Evolutionary conservation across 2,797 vertebrate genomes (phyloP).

Genomic region (Numenius phaeopus): DNA sequence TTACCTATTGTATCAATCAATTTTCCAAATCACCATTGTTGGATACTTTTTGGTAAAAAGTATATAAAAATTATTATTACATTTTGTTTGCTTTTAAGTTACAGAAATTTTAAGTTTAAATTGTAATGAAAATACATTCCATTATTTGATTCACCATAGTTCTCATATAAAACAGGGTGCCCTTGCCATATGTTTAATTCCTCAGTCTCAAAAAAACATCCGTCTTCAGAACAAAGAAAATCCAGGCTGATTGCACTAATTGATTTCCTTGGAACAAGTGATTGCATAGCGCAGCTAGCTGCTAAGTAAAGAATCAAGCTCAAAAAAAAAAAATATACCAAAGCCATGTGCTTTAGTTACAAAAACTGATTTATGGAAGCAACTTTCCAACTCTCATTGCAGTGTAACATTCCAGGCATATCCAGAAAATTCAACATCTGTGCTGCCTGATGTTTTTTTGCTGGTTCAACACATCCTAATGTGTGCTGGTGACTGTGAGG

Average conservation of each 20-base stretch:
- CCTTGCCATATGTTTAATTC: background rate
- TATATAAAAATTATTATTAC: background rate
- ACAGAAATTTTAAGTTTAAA: background rate
- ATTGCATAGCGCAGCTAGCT: background rate
- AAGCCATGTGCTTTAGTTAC: background rate
- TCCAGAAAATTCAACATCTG: conserved; percentile 47
- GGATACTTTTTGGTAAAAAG: background rate
- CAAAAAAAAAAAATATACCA: background rate
- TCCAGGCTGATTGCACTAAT: conserved; percentile 39
- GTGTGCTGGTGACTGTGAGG: background rate
- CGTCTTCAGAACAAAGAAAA: conserved; percentile 22
- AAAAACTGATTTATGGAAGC: conserved; percentile 36
- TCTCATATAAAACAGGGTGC: background rate
- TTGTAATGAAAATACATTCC: background rate
- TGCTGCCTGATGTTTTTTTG: conserved; percentile 41
- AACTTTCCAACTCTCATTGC: conserved; percentile 14
- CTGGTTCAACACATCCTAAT: conserved; percentile 31
- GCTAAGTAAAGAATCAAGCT: conserved; percentile 1
- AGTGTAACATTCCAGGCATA: background rate
- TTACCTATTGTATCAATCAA: background rate
- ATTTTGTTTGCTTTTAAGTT: background rate
- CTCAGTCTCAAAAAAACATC: background rate
- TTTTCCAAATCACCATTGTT: background rate
- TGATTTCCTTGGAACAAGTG: conserved; percentile 37
- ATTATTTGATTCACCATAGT: background rate